Percentiles rank a stretch among this genome's conserved stretches.
Evolutionary conservation across 2,113 vertebrate species (phyloP).

Genomic region (Ursus arctos): DNA sequence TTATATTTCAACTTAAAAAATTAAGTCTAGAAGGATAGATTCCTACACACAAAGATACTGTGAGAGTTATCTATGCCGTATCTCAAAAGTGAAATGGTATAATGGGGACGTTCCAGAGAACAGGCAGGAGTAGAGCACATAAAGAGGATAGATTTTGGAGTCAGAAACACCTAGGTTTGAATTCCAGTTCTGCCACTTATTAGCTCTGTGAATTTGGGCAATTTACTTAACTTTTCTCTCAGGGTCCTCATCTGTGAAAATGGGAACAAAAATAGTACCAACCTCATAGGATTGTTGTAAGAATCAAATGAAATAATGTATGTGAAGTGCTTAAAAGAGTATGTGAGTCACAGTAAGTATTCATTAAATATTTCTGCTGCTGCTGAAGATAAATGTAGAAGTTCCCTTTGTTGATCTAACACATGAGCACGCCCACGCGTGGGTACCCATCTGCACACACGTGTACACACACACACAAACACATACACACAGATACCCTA

Average conservation of each 20-base stretch:
- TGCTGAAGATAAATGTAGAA: background rate
- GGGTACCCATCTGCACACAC: background rate
- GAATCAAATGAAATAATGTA: background rate
- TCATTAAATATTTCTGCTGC: background rate
- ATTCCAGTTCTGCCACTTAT: background rate
- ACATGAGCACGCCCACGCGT: background rate
- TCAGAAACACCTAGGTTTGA: background rate
- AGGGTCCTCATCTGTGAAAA: constrained; percentile 4
- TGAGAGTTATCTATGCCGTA: background rate
- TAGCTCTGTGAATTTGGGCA: background rate
- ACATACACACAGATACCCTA: background rate
- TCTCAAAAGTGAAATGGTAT: constrained; percentile 27
- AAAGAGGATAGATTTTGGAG: background rate
- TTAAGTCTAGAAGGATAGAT: background rate
- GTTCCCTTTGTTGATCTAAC: constrained; percentile 26
- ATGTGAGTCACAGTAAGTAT: background rate
- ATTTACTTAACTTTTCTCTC: background rate
- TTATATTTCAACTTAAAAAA: background rate
- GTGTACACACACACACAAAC: background rate
- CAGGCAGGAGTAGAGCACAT: background rate
- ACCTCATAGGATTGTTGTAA: background rate
- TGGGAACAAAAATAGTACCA: background rate
- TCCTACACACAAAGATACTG: background rate
- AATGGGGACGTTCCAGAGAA: background rate
- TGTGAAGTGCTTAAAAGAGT: background rate